Base-by-base conservation (phyloP, 64 coral and sea anemone genomes). In the Montipora sp. region DNA sequence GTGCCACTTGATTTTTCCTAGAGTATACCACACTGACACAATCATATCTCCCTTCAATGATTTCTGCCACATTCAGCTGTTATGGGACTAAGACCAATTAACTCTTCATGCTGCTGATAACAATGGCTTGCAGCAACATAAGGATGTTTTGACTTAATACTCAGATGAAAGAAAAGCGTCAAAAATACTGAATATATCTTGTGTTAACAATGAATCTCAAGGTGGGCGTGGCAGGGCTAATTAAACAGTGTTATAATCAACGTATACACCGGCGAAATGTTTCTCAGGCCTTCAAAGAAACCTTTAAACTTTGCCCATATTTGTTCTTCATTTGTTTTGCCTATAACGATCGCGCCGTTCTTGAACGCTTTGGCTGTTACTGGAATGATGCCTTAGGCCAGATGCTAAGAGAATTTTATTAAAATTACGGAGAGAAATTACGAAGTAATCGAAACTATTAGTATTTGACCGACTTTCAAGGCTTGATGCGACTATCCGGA, bases 401-500 rank as follows among this genome's bases (percentile, higher is more conserved):
- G 47, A 45, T 50, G 45, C 47, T 50, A 18, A 49, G 13, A 4
- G 3, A 78, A 49, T 69, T 49, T 84, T 70, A 47, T 43, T n/a
- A 69, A n/a, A 10, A 22, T 59, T 3, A 0, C 24, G 13, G 22
- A 83, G 63, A 84, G 63, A 49, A 82, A 82, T 84, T 47, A 69
- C 7, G 16, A 21, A 71, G 36, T 71, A 85, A 85, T 71, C 47
- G 43, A 18, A 5, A 5, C 19, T 71, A 48, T 85, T 47, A 66
- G 65, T 10, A 49, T 20, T 3, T 70, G 5, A 48, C 2, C 16
- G 46, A 71, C 65, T 85, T 85, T 20, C 6, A 16, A 46, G 24
- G 43, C 14, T 19, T n/a, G 44, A 48, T 15, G 82, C 82, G 82
- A 85, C 82, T 72, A 71, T 85, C 44, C 19, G 65, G 82, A 50